Percentiles rank a stretch among this genome's conserved stretches.
These are phyloP conservation scores for Meleagris gallopavo DNA, from an alignment of 2,113 vertebrate genomes.

Conservation along the genomic window DNA sequence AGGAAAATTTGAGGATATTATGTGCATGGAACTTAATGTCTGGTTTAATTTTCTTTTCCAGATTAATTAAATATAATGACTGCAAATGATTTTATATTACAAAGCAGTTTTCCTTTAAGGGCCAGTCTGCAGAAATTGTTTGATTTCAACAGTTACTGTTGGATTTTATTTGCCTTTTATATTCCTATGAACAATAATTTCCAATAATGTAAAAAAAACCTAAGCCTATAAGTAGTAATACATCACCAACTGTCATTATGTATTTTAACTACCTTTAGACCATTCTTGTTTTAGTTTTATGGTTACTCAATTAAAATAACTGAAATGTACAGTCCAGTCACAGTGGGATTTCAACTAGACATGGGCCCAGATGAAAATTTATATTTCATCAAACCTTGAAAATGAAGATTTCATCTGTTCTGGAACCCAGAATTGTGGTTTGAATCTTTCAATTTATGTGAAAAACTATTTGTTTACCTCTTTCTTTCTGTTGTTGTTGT, in stretches of 20 bases:
- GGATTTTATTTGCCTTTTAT: conserved; percentile 19
- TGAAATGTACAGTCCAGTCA: background rate
- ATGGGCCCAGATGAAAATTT: background rate
- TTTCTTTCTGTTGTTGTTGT: background rate
- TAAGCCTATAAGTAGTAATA: background rate
- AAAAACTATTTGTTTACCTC: background rate
- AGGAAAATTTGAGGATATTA: background rate
- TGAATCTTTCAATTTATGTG: background rate
- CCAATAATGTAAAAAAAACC: background rate
- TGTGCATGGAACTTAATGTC: background rate
- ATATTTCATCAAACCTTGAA: background rate
- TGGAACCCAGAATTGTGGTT: background rate
- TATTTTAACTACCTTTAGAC: background rate
- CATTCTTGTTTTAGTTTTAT: background rate
- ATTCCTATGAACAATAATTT: background rate
- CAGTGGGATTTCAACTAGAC: background rate
- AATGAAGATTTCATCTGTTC: background rate
- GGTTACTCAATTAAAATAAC: background rate
- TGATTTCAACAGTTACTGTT: conserved; percentile 10
- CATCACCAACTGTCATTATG: background rate
- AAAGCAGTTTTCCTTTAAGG: background rate
- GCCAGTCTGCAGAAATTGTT: background rate
- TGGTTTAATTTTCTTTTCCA: background rate
- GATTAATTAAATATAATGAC: background rate
- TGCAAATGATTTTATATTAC: background rate